A percentile compares a stretch with the other conserved stretches of the same genome.
Conservation (phyloP, 2,797 vertebrate species). For the Anguilla obscura region DNA sequence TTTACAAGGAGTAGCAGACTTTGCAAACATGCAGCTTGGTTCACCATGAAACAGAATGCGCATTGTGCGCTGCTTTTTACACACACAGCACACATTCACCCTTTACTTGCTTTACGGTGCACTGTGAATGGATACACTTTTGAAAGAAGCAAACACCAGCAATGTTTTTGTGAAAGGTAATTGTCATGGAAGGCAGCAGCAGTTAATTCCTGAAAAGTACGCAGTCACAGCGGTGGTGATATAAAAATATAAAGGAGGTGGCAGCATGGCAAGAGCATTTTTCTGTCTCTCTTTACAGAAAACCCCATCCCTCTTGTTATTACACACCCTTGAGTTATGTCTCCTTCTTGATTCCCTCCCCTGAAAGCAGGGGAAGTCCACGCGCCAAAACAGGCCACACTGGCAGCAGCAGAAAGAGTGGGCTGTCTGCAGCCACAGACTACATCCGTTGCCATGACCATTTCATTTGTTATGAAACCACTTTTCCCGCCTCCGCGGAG, state of each 20-base stretch:
- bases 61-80: not conserved
- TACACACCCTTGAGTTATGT: slow-evolving; percentile 5
- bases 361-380: slow-evolving; percentile 1
- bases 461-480: slow-evolving; percentile 47
- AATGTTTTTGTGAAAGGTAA: not conserved
- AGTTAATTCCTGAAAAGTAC: not conserved
- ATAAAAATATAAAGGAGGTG: not conserved
- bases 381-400: not conserved
- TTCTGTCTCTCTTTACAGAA: not conserved
- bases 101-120: not conserved
- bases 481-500: not conserved
- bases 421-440: slow-evolving; percentile 39
- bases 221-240: not conserved
- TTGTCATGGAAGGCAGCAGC: not conserved
- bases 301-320: slow-evolving; percentile 11
- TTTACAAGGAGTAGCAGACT: not conserved
- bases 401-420: not conserved
- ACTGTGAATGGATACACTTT: not conserved
- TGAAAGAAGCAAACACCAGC: not conserved
- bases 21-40: not conserved
- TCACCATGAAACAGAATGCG: not conserved
- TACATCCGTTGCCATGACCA: slow-evolving; percentile 38
- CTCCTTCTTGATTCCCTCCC: not conserved
- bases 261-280: not conserved
- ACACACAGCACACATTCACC: not conserved